Conservation (phyloP, 1,140 invertebrate genomes). For the Charaxes varanes region DNA sequence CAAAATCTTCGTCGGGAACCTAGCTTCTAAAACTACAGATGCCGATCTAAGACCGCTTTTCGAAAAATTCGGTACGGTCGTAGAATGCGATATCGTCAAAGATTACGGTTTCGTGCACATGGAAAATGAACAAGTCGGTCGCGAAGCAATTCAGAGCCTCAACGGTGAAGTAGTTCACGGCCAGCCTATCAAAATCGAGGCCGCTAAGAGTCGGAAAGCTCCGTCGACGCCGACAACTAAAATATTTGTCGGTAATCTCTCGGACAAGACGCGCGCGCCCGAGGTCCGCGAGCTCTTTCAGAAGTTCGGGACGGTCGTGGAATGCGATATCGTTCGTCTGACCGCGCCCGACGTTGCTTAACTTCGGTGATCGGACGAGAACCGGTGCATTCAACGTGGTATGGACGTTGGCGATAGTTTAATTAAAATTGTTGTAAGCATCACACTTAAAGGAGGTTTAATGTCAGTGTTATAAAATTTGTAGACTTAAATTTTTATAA, state of each 20-base stretch:
- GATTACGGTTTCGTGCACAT: conserved; percentile 84
- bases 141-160: conserved; percentile 92
- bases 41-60: conserved; percentile 81
- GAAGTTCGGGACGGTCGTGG: conserved; percentile 91
- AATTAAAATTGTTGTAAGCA: too few relatives aligned
- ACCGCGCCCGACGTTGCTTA: conserved; percentile 32
- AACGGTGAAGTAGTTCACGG: conserved; percentile 92
- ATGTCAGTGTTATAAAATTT: too few relatives aligned
- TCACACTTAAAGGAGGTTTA: too few relatives aligned
- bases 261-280: conserved; percentile 90
- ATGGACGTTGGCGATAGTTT: conserved; percentile 30
- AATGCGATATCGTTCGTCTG: conserved; percentile 89
- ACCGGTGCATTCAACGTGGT: conserved; percentile 33
- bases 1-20: conserved; percentile 85
- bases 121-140: conserved; percentile 83
- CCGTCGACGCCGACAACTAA: conserved; percentile 90
- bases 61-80: conserved; percentile 81
- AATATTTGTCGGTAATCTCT: conserved; percentile 93
- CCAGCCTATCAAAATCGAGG: conserved; percentile 93
- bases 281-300: conserved; percentile 90
- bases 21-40: conserved; percentile 80
- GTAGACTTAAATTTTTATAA: too few relatives aligned
- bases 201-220: conserved; percentile 88
- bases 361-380: conserved; percentile 34
- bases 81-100: conserved; percentile 85